phyloP scores from a whole-genome alignment of 1,140 invertebrate genomes.

The Stenopsyche tienmushanensis region DNA sequence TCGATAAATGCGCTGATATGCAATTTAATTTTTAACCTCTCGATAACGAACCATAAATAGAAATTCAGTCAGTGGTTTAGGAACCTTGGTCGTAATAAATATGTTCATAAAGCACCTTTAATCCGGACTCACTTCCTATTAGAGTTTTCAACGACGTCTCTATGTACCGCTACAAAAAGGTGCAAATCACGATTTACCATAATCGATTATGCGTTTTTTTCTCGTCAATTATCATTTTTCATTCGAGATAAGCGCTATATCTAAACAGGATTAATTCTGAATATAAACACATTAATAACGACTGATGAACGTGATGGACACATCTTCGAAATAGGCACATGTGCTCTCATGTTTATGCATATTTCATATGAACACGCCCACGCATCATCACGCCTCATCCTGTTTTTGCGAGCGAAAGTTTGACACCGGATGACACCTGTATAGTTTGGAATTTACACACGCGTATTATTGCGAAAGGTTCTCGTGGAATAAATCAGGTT shows the following conservation, averaged over 20 bases:
- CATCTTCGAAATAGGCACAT: not conserved
- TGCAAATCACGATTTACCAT: slow-evolving; percentile 26
- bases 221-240: slow-evolving; percentile 8
- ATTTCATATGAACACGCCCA: slow-evolving; percentile 15
- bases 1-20: slow-evolving; percentile 38
- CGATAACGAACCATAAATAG: slow-evolving; percentile 1
- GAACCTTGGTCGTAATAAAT: not conserved
- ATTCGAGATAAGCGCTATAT: not conserved
- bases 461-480: not conserved
- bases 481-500: not conserved
- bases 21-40: slow-evolving; percentile 35
- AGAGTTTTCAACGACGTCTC: not conserved
- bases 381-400: slow-evolving; percentile 3
- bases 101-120: not conserved
- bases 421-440: not conserved
- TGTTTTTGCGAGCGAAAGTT: not conserved
- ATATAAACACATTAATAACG: not conserved
- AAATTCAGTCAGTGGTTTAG: not conserved
- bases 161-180: not conserved
- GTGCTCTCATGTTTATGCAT: slow-evolving; percentile 13
- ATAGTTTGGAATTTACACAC: not conserved
- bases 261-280: not conserved
- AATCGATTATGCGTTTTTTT: slow-evolving; percentile 17
- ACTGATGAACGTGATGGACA: slow-evolving; percentile 5
- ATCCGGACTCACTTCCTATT: not conserved